Evolutionary conservation across 2,888 invertebrate genomes (phyloP).

Genomic region (Psylliodes chrysocephalus): DNA sequence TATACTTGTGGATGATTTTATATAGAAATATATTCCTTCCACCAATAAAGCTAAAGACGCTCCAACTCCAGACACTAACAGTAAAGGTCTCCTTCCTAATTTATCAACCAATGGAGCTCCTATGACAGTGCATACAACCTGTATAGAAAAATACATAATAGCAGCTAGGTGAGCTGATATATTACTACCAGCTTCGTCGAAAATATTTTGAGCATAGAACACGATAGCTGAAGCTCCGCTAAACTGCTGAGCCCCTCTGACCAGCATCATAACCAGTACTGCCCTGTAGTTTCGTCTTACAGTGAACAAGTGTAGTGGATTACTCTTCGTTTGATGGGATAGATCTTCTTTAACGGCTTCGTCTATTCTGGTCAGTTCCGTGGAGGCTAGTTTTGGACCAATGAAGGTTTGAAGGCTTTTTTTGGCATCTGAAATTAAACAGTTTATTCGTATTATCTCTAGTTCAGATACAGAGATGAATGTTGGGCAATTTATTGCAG

Average conservation of each 20-base stretch:
- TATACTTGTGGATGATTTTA: constrained; percentile 59
- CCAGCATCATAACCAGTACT: constrained; percentile 70
- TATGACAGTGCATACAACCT: constrained; percentile 68
- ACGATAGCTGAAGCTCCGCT: constrained; percentile 73
- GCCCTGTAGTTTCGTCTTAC: constrained; percentile 72
- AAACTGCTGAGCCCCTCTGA: constrained; percentile 68
- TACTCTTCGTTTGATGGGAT: constrained; percentile 65
- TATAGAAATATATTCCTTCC: constrained; percentile 64
- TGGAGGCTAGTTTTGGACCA: constrained; percentile 66
- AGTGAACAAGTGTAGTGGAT: constrained; percentile 67
- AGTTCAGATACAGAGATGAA: no score
- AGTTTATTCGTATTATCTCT: no score
- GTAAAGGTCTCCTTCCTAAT: constrained; percentile 67
- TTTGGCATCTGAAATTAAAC: constrained; percentile 60
- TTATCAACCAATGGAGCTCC: constrained; percentile 70
- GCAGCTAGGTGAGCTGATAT: constrained; percentile 61
- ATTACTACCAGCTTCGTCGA: constrained; percentile 61
- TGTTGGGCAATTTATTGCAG: no score
- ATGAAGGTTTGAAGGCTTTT: constrained; percentile 65
- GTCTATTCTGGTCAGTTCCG: constrained; percentile 56
- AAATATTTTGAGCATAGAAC: constrained; percentile 70
- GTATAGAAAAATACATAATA: constrained; percentile 64
- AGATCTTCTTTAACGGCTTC: constrained; percentile 58
- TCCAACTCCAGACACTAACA: constrained; percentile 66
- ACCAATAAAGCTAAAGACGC: constrained; percentile 62